Conservation (phyloP, 2,797 vertebrate genomes). For the Myotis vivesi region DNA sequence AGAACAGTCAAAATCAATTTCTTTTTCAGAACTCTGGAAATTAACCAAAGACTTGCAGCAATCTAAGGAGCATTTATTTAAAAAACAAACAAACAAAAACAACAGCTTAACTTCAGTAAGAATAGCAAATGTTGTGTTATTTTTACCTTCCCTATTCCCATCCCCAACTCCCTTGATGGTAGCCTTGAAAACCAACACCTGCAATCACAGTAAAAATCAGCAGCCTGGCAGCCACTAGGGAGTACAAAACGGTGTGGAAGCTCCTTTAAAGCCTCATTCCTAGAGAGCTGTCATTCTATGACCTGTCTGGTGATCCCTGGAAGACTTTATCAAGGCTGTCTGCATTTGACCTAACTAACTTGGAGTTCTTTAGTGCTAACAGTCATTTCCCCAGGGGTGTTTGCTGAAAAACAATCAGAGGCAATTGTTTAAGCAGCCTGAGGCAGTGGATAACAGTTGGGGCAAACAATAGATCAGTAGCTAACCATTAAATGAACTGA, state of each 20-base stretch:
- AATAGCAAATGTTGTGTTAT: background rate
- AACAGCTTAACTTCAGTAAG: conserved; percentile 25
- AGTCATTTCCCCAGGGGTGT: background rate
- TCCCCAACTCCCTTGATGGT: background rate
- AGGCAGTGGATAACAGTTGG: background rate
- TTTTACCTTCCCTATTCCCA: background rate
- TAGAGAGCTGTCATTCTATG: background rate
- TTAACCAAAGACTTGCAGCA: conserved; percentile 17
- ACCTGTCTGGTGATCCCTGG: background rate
- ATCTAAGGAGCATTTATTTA: conserved; percentile 25
- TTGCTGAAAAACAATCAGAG: conserved; percentile 25
- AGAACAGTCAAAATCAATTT: background rate
- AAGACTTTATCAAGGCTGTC: background rate
- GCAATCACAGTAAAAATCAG: background rate
- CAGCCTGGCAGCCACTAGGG: background rate
- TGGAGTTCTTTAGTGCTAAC: background rate
- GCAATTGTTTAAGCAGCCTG: background rate
- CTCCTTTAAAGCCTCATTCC: background rate
- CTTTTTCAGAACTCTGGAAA: conserved; percentile 24
- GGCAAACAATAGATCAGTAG: background rate
- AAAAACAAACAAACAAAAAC: conserved; percentile 12
- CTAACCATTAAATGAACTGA: conserved; percentile 1
- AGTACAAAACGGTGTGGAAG: background rate
- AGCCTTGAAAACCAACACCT: conserved; percentile 15
- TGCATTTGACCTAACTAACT: too few relatives aligned